Base-by-base conservation (phyloP, 2,888 invertebrate genomes). In the Troides aeacus region DNA sequence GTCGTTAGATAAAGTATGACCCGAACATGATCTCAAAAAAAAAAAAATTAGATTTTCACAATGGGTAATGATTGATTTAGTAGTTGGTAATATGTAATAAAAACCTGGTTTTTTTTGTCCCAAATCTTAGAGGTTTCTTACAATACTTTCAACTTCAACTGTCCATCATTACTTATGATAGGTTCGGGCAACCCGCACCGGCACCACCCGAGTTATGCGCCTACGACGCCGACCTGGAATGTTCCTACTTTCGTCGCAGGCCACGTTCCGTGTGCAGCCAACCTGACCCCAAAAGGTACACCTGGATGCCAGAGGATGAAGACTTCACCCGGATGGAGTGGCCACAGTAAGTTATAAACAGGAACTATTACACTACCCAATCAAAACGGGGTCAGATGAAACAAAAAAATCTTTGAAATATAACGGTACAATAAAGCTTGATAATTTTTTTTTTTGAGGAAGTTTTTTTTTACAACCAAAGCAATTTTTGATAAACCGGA, bases 251-350 rank as follows among this genome's bases (percentile, higher is more conserved):
- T 89, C 94, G 96, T 69, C 93, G 96, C 74, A 94, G 97, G 83
- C 96, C 96, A 72, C 95, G 95, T 76, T 95, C 96, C 72, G 95
- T 96, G 81, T 94, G 95, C 87, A 94, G 94, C 79, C 94, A 94
- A 75, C 94, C 94, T 78, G 96, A 96, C 92, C 95, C 95, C 77
- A 95, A 95, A 86, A 94, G 95, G 78, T 96, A 96, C 92, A 95
- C 95, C 75, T 96, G 96, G 96, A 94, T 95, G 93, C 95, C 95
- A 72, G 95, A 96, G 79, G 96, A 96, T 89, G 96, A 96, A 84
- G 93, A 93, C 88, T 94, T 95, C 79, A 94, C 94, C 78, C 94
- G 95, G 86, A 93, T 96, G 94, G 96, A 96, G 81, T 94, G 95
- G 89, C 95, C 95, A 80, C 93, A 94, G 90, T 93, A 74, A 86